Evolutionary conservation across 2,797 vertebrate genomes (phyloP).

Genomic region (Propithecus deckenii): DNA sequence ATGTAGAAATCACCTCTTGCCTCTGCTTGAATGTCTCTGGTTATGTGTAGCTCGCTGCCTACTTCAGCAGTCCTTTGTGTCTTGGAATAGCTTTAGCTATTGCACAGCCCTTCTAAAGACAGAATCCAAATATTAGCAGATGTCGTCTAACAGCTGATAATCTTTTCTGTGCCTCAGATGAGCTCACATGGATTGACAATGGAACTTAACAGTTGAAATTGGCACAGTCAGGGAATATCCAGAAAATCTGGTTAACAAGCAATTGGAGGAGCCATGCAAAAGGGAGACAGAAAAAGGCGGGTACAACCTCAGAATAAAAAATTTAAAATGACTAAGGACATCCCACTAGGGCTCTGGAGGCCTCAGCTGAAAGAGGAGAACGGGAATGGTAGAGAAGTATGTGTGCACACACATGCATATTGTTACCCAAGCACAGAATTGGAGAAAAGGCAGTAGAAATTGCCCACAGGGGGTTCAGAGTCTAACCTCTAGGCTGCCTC

Average conservation of each 20-base stretch:
- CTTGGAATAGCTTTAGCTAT: neutral
- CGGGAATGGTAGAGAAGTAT: neutral
- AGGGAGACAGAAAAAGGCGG: neutral
- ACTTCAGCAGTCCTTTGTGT: neutral
- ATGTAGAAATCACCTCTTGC: neutral
- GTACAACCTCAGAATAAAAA: neutral
- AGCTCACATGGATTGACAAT: neutral
- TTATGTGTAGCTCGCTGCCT: neutral
- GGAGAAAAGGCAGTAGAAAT: neutral
- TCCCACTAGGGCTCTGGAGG: neutral
- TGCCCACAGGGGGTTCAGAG: neutral
- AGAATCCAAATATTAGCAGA: neutral
- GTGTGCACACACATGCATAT: neutral
- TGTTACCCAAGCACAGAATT: neutral
- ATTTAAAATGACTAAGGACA: neutral
- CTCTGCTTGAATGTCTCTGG: neutral
- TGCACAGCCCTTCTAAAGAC: neutral
- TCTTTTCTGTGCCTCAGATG: neutral
- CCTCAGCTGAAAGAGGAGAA: neutral
- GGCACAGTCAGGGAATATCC: neutral
- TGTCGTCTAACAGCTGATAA: neutral
- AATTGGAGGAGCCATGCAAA: neutral
- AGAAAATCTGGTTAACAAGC: conserved; percentile 31
- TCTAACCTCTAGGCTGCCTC: neutral
- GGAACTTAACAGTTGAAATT: neutral